These are phyloP conservation scores for Eufriesea mexicana DNA, from an alignment of 1,140 invertebrate species.

Conservation along the genomic window DNA sequence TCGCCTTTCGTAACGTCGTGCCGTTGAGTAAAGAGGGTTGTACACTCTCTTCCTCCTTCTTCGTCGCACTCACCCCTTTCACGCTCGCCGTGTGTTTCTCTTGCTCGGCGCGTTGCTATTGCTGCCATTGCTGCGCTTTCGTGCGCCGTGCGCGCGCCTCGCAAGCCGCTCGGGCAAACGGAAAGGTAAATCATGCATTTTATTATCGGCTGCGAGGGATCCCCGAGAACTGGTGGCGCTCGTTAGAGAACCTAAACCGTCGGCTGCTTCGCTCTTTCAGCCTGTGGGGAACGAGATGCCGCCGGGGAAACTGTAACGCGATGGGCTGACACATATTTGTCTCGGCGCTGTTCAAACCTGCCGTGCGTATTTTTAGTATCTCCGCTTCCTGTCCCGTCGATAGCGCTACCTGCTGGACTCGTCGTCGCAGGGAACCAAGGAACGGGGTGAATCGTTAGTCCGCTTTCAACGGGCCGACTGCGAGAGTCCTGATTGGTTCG, in stretches of 20 bases:
- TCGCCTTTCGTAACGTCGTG: constrained; percentile 65
- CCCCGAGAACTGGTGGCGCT: constrained; percentile 14
- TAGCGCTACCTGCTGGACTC: constrained; percentile 16
- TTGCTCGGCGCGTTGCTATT: constrained; percentile 42
- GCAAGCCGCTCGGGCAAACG: constrained; percentile 64
- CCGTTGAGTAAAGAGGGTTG: constrained; percentile 62
- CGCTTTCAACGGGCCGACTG: background rate
- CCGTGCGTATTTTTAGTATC: constrained; percentile 41
- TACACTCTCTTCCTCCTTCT: constrained; percentile 9
- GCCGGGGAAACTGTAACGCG: constrained; percentile 4
- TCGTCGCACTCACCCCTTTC: background rate
- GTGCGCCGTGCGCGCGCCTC: constrained; percentile 58
- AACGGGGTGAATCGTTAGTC: constrained; percentile 23
- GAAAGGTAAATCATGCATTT: constrained; percentile 79
- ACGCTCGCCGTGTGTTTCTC: background rate
- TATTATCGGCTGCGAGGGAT: constrained; percentile 70
- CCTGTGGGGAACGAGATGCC: constrained; percentile 7
- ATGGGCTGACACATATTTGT: constrained; percentile 46
- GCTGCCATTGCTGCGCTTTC: constrained; percentile 41
- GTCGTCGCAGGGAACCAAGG: background rate
- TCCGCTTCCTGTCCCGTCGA: constrained; percentile 25
- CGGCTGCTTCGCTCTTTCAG: background rate
- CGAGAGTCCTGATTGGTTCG: background rate
- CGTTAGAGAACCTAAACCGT: constrained; percentile 46
- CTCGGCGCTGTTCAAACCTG: constrained; percentile 34